Base-by-base conservation (phyloP, 1,140 invertebrate species). In the Bombus breviceps region DNA sequence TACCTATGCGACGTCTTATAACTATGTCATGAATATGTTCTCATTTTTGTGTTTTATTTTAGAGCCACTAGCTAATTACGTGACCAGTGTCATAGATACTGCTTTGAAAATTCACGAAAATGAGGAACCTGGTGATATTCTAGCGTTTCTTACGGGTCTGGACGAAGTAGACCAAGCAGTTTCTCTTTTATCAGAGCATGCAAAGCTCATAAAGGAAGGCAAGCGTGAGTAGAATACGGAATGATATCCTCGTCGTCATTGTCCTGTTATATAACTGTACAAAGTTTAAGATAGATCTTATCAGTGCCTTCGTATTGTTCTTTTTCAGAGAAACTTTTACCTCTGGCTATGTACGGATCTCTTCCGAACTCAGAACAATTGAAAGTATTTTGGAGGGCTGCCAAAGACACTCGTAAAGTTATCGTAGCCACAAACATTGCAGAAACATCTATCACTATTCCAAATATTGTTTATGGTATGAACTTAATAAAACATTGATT, bases 401-500 rank as follows among this genome's bases (percentile, higher is more conserved):
- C 97, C 22, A 96, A 97, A 91, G 97, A 97, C 57, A 96, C 96
- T 1, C 96, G 99, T 57, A 99, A 99, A 96, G 97, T 99, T 47
- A 97, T 99, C 1, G 96, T 99, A 32, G 98, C 99, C 0, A 99
- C 99, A 8, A 99, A 99, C 94, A 98, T 99, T 81, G 99, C 99
- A 1, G 99, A 99, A 95, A 98, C 99, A 0, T 99, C 99, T 10
- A 97, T 99, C 39, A 97, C 96, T 10, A 97, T 97, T 90, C 97
- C 97, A 75, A 98, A 99, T 64, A 98, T 99, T 89, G 97, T 97
- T 85, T 99, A 99, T 94, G 97, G 97, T 98, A 92, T 86, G 86
- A 71, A 75, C 39, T 13, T 39, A 41, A 72, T 75, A 68, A n/a
- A 59, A 2, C n/a, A 22, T n/a, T 37, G 8, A 13, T 75, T n/a